Percentiles rank a stretch among this genome's conserved stretches.
Conservation (phyloP, 2,797 vertebrate genomes). For the Acanthopagrus latus region DNA sequence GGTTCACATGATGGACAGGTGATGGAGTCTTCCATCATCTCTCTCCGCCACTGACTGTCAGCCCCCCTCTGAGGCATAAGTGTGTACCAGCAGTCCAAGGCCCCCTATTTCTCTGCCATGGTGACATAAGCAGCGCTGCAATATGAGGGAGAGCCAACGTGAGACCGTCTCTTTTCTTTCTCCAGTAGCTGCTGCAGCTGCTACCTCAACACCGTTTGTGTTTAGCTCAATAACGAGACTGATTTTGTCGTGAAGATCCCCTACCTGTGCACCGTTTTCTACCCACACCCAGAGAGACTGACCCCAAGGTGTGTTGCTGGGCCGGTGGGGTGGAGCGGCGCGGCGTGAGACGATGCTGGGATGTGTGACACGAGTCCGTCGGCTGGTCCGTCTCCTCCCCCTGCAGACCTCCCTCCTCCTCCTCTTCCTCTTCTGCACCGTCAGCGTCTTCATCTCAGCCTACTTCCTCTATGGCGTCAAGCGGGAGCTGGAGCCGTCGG, state of each 20-base stretch:
- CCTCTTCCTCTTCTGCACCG: conserved; percentile 95
- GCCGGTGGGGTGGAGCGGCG: conserved; percentile 70
- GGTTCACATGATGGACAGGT: conserved; percentile 75
- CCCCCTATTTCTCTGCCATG: conserved; percentile 86
- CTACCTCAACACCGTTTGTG: conserved; percentile 45
- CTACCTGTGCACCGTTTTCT: conserved; percentile 30
- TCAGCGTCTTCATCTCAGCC: conserved; percentile 96
- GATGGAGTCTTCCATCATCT: conserved; percentile 80
- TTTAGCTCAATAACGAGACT: conserved; percentile 50
- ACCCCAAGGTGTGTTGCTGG: conserved; percentile 69
- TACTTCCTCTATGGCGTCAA: conserved; percentile 99
- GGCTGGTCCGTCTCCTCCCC: conserved; percentile 95
- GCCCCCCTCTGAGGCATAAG: conserved; percentile 64
- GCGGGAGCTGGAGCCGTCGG: conserved; percentile 93
- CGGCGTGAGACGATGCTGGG: conserved; percentile 91
- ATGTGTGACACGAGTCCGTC: conserved; percentile 91
- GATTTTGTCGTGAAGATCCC: conserved; percentile 51
- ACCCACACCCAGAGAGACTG: conserved; percentile 58
- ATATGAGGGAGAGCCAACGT: conserved; percentile 82
- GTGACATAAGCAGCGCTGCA: conserved; percentile 86
- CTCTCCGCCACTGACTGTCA: conserved; percentile 69
- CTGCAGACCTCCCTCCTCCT: conserved; percentile 95
- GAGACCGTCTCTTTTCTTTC: conserved; percentile 74
- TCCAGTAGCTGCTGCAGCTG: conserved; percentile 77
- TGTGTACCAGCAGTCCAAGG: conserved; percentile 72